Evolutionary conservation across 2,888 invertebrate genomes (phyloP).

Genomic region (Trissolcus brochymenae): DNA sequence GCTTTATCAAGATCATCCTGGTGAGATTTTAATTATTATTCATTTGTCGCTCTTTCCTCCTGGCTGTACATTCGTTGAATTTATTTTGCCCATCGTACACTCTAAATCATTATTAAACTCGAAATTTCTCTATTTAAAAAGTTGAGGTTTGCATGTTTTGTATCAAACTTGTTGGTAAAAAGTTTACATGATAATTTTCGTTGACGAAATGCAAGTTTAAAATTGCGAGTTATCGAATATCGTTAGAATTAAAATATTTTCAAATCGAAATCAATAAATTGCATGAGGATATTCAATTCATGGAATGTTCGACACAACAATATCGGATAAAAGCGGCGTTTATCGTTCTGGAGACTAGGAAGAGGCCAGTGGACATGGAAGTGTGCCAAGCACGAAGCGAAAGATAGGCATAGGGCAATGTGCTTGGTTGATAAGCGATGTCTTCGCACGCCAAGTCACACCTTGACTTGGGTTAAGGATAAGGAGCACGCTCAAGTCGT

Average conservation of each 20-base stretch:
- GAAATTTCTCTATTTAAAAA: no score
- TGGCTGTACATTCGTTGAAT: no score
- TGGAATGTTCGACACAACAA: constrained; percentile 14
- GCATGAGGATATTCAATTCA: constrained; percentile 33
- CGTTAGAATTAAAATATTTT: no score
- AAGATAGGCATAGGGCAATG: constrained; percentile 49
- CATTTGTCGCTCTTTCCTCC: neutral
- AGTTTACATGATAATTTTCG: no score
- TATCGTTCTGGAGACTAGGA: constrained; percentile 39
- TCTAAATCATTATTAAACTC: no score
- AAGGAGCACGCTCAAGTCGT: constrained; percentile 25
- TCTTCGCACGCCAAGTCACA: constrained; percentile 56
- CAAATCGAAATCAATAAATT: no score
- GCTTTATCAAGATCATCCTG: constrained; percentile 1
- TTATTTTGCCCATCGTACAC: no score
- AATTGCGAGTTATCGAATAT: no score
- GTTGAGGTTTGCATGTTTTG: no score
- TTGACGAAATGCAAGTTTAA: no score
- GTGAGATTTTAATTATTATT: constrained; percentile 20
- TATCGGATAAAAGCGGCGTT: constrained; percentile 15
- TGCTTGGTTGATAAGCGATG: constrained; percentile 47
- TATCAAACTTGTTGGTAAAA: no score
- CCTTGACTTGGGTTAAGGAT: constrained; percentile 51
- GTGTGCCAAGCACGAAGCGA: constrained; percentile 55
- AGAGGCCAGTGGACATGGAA: constrained; percentile 47